Percentiles rank a stretch among this genome's conserved stretches.
These are phyloP conservation scores for Cantharis flavilabris DNA, from an alignment of 2,888 invertebrate genomes.

Conservation along the genomic window DNA sequence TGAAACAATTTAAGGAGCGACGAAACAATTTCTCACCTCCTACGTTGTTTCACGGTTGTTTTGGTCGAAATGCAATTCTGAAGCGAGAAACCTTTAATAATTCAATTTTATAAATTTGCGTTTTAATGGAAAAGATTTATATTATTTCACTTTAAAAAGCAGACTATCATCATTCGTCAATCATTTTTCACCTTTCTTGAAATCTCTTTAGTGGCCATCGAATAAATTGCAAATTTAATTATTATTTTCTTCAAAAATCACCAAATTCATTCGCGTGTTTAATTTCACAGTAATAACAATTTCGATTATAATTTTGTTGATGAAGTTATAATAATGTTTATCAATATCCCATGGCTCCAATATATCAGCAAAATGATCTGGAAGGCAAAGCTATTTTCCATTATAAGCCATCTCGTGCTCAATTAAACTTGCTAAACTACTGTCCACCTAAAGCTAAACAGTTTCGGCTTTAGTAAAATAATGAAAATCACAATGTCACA, in stretches of 20 bases:
- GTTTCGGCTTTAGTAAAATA: background rate
- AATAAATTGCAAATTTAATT: background rate
- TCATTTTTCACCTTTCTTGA: background rate
- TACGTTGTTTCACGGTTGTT: constrained; percentile 54
- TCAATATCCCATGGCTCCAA: constrained; percentile 1
- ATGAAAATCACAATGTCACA: background rate
- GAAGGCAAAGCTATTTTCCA: constrained; percentile 22
- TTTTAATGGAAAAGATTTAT: constrained; percentile 21
- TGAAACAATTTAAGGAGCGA: constrained; percentile 56
- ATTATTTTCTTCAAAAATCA: background rate
- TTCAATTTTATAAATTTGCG: constrained; percentile 18
- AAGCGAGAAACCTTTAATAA: constrained; percentile 33
- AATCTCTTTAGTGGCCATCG: background rate
- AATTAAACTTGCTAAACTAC: constrained; percentile 24
- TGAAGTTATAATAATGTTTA: background rate
- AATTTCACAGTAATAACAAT: background rate
- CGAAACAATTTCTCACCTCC: constrained; percentile 55
- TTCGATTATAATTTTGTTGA: background rate
- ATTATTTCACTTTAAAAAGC: background rate
- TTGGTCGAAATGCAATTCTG: constrained; percentile 47
- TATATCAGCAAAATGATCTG: constrained; percentile 22
- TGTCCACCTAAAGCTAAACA: constrained; percentile 10
- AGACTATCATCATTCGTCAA: background rate
- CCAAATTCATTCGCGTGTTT: background rate
- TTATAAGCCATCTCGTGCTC: constrained; percentile 27